A percentile compares a stretch with the other conserved stretches of the same genome.
Conservation (phyloP, 2,113 vertebrate genomes). For the Pitta sordida region DNA sequence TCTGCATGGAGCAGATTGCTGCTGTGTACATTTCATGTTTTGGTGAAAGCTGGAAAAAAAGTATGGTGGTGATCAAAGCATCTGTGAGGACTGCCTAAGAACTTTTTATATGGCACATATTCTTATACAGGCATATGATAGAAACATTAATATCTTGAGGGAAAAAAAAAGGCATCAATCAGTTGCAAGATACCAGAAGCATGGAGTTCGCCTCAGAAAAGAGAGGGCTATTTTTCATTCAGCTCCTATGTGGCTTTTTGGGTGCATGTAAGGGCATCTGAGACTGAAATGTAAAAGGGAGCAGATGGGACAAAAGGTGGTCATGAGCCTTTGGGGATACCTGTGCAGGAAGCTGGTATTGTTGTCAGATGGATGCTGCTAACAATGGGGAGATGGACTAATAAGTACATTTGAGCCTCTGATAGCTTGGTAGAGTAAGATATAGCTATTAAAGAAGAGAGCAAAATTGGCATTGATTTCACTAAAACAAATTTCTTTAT, state of each 20-base stretch:
- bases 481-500: background rate
- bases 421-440: background rate
- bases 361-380: background rate
- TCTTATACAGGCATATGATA: fast-evolving
- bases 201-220: background rate
- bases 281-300: background rate
- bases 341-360: background rate
- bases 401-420: background rate
- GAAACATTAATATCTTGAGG: background rate
- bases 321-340: background rate
- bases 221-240: background rate
- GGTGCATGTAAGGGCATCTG: background rate
- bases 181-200: background rate
- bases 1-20: background rate
- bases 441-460: background rate
- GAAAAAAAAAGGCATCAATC: background rate
- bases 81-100: background rate
- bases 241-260: background rate
- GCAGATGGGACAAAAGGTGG: background rate
- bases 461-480: background rate
- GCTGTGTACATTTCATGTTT: background rate
- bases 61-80: background rate
- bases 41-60: background rate
- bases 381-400: fast-evolving
- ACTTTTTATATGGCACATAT: background rate